Base-by-base conservation (phyloP, 2,888 invertebrate genomes). In the Invenusta paracnida region DNA sequence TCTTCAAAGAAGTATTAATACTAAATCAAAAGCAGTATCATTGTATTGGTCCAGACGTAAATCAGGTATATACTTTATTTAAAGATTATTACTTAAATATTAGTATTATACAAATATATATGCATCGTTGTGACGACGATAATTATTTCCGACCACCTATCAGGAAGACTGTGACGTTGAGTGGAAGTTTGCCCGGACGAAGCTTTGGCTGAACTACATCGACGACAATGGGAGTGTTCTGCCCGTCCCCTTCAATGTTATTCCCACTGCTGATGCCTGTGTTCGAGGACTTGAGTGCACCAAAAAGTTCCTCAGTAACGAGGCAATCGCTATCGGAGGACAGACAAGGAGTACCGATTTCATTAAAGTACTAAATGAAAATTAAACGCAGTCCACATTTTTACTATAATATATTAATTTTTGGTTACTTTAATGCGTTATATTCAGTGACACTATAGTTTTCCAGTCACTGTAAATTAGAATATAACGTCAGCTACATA, bases 141-240 rank as follows among this genome's bases (percentile, higher is more conserved):
- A n/a, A n/a, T n/a, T n/a, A n/a, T n/a, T n/a, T n/a, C n/a, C n/a
- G n/a, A n/a, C n/a, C n/a, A n/a, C n/a, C n/a, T n/a, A n/a, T n/a
- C 87, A 91, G 91, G 90, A 90, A 84, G 91, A 91, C 88, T 91
- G 91, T 81, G 94, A 94, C 88, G 93, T 94, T 0, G 95, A 95
- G 89, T 95, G 95, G 95, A 94, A 94, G 29, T 95, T 94, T 89
- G 94, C 94, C 0, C 93, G 94, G 88, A 94, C 94, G n/a, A 93
- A 94, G 90, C 93, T 94, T 85, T 95, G 94, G 92, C 91, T 95
- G 88, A 94, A 94, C 89, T 94, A 94, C 90, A 94, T 95, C 93
- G 92, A 93, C 87, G 92, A 93, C 87, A 94, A 94, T 88, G 93
- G 94, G 0, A 93, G 93, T 0, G 92, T 94, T 1, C 94, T 95